Evolutionary conservation across 2,888 invertebrate species (phyloP), one percentile per base, ranked within the genome.

Genomic region (Drosophila phalerata): DNA sequence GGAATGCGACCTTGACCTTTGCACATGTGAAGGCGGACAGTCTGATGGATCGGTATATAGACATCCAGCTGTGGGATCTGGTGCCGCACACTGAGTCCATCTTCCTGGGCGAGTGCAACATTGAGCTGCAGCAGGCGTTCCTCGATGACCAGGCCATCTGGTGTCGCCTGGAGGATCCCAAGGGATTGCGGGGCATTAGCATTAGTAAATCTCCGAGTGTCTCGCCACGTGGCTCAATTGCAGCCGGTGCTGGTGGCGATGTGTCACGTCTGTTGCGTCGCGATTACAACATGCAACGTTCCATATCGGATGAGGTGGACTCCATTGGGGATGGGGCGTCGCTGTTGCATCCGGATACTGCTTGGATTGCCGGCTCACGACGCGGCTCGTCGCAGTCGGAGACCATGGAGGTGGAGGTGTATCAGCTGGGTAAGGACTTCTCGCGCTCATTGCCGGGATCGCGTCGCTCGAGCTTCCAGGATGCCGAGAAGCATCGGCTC

Each of bases 311-410:
- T 92, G 96, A 96, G 81, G 94, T 96, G 61, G 96, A 96, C 90
- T 96, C 96, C 1, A 96, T 96, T 84, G 95, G 96, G 47, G 96
- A 96, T 91, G 95, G 95, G 75, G 94, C 95, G 4, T 95, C 96
- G 73, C 94, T 96, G 71, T 93, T 97, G 40, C 97, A 97, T 93
- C 97, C 97, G 0, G 97, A 97, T 93, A 96, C 96, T 92, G 97
- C 97, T 2, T 97, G 96, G 95, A 94, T 94, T 51, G 95, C 94
- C 1, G 95, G 95, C 67, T 97, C 97, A 0, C 93, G 97, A 32
- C 94, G 97, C 34, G 97, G 97, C 38, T 97, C 97, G n/a, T 97
- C 97, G 43, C 97, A 97, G 91, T 97, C 97, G 0, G 97, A 97
- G 91, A 96, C 97, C 56, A 93, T 97, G 52, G 97, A 97, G 91